Base-by-base conservation (phyloP, 2,888 invertebrate species). In the Acrobasis suavella region DNA sequence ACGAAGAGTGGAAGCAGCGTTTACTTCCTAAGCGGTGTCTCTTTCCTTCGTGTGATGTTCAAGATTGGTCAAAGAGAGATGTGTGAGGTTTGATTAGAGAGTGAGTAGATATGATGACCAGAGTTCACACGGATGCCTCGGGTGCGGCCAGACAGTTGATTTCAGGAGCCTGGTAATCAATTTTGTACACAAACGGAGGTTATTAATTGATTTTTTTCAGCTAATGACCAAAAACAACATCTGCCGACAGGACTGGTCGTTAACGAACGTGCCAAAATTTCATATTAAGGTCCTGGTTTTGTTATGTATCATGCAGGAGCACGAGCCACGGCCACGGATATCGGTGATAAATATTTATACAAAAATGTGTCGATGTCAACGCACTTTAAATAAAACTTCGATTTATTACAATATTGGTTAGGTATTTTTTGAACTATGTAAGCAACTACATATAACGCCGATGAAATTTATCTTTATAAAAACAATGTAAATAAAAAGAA, bases 151-250 rank as follows among this genome's bases (percentile, higher is more conserved):
- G 83, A 80, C 85, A 86, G 86, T 81, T 75, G 83, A 82, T 86
- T 89, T 89, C 88, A 87, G 91, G 89, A 91, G 90, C 87, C 72
- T 72, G 71, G 82, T 91, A 89, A 91, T 91, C 91, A 91, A 91
- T 91, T 91, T 91, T 88, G 80, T 89, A 87, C 86, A 90, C 89
- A 91, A 90, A 90, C 86, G 78, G 82, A 77, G 84, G 86, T 83
- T 85, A 85, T 86, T 90, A 89, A 90, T 90, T 86, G 86, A 85
- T 87, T 91, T 91, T 84, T 83, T 88, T 83, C 77, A 72, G 76
- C 80, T 90, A 91, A 91, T 86, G 87, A 90, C 83, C 83, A 82
- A 85, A 85, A 89, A 84, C 81, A 89, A 85, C 91, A 91, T 90
- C 91, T 91, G 90, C 89, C 86, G 77, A 83, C 82, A 81, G 76